Conservation (phyloP, 23 tunicate species). For the Oikopleura dioica region DNA sequence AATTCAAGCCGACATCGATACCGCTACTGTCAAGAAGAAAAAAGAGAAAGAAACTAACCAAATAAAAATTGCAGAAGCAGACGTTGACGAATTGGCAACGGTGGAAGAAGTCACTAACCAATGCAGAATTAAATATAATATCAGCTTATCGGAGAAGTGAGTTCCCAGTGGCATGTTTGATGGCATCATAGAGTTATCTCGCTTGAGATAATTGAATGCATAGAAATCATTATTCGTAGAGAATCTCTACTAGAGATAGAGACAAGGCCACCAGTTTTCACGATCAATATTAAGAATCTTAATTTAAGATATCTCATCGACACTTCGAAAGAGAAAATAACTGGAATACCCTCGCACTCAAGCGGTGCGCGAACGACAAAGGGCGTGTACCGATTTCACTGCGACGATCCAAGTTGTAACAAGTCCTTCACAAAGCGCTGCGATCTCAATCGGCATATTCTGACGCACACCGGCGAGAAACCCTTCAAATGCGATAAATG, state of each 20-base stretch:
- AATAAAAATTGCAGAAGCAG: neutral
- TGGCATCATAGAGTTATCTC: no score
- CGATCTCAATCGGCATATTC: constrained; percentile 69
- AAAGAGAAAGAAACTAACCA: neutral
- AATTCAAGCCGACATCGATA: no score
- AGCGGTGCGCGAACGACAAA: no score
- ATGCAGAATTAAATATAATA: neutral
- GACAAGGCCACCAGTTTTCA: no score
- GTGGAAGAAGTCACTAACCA: neutral
- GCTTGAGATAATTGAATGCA: no score
- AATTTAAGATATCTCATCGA: constrained; percentile 2
- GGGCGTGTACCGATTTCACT: no score
- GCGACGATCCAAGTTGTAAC: no score
- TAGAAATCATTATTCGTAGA: no score
- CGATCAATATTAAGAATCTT: no score
- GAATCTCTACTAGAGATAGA: no score
- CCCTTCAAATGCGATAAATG: neutral
- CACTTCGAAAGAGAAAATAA: neutral
- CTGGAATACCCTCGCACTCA: neutral
- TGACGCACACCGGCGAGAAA: constrained; percentile 94
- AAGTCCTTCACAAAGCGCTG: no score
- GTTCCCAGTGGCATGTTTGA: no score
- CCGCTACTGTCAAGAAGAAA: neutral
- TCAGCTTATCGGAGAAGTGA: neutral
- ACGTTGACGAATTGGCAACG: neutral